Percentiles rank a stretch among this genome's conserved stretches.
These are phyloP conservation scores for Onychomys arenicola DNA, from an alignment of 2,797 vertebrate genomes.

Conservation along the genomic window DNA sequence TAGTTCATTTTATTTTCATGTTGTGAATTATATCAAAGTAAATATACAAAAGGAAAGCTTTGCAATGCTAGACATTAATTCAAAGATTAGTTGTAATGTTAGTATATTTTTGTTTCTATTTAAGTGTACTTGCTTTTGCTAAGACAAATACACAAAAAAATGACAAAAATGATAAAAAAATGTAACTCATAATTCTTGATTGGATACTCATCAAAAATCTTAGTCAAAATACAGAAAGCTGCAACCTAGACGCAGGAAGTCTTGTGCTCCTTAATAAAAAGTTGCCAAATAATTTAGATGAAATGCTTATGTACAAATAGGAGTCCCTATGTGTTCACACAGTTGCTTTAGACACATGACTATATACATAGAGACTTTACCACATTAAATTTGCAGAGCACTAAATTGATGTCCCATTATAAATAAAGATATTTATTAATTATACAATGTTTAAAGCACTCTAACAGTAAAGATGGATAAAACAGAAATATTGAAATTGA, in stretches of 20 bases:
- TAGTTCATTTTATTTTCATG: background rate
- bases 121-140: background rate
- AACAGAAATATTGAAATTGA: background rate
- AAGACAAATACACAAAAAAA: background rate
- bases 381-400: background rate
- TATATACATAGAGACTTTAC: background rate
- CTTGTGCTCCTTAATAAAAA: slow-evolving; percentile 28
- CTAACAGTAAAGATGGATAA: background rate
- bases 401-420: background rate
- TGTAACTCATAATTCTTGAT: background rate
- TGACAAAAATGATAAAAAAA: background rate
- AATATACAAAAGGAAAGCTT: background rate
- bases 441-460: background rate
- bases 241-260: background rate
- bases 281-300: background rate
- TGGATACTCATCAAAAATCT: slow-evolving; percentile 2
- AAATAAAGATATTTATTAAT: slow-evolving; percentile 14
- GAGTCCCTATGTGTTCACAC: background rate
- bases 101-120: background rate
- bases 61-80: background rate
- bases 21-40: background rate
- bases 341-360: slow-evolving; percentile 3
- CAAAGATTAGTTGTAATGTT: background rate
- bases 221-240: background rate
- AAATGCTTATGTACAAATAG: background rate